Evolutionary conservation across 2,888 invertebrate genomes (phyloP), one percentile per base, ranked within the genome.

Genomic region (Cynaeus angustus): DNA sequence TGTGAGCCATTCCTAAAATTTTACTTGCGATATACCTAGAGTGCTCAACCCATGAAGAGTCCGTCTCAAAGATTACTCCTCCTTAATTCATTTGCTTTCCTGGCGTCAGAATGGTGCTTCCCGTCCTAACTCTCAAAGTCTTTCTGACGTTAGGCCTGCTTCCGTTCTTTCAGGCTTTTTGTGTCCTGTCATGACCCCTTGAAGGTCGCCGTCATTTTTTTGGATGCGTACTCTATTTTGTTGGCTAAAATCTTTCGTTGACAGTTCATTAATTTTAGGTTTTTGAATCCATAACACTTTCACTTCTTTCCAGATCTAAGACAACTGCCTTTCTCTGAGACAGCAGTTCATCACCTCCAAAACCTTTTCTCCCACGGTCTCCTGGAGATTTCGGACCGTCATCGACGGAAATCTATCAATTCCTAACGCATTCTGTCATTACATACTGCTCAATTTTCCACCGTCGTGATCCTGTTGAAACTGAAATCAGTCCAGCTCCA

Each of bases 271-370:
- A 43, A 72, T 75, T 1, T 28, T 38, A 1, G 70, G 62, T 52
- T 78, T 78, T 9, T 72, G 72, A 1, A 78, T 52, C 62, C 75
- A 72, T 8, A 70, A 73, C 7, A 75, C 59, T 14, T 52, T 28
- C 14, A 71, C 74, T n/a, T 7, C 14, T 52, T 77, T 75, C 74
- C 75, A 76, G 10, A 65, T 26, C 9, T n/a, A 38, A 3, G 67
- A 67, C 33, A 77, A 77, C 10, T 37, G 28, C 9, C 74, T 73
- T 33, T 72, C 71, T 33, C 37, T 55, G 33, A 77, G 65, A 59
- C 74, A 75, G 3, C 48, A 6, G 43, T 74, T 74, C 26, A 67
- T 70, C 26, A 72, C 55, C 12, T 12, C 12, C 6, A 21, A 4
- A 1, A 21, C 4, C 2, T 21, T 4, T 1, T 21, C 21, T 21